Evolutionary conservation across 2,113 vertebrate species (phyloP).

Genomic region (Syrrhaptes paradoxus): DNA sequence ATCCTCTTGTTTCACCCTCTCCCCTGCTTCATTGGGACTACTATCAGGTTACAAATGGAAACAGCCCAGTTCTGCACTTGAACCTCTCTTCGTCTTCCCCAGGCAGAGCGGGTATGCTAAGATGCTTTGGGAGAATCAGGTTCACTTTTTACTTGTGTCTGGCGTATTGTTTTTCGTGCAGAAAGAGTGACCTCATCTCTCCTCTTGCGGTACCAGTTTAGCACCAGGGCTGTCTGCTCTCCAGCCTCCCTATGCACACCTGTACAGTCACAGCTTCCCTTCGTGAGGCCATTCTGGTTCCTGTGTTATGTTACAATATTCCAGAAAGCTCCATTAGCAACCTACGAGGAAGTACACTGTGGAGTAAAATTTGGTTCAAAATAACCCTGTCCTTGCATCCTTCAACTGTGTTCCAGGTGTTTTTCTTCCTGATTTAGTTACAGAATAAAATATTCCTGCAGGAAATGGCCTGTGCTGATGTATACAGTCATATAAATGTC

Average conservation of each 20-base stretch:
- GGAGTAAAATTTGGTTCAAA: neutral
- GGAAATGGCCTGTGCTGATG: conserved; percentile 37
- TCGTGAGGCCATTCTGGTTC: neutral
- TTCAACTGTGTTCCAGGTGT: conserved; percentile 2
- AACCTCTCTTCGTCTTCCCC: neutral
- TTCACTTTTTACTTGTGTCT: neutral
- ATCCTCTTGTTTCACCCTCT: neutral
- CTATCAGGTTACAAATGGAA: neutral
- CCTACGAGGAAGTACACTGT: neutral
- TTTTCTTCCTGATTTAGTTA: conserved; percentile 23
- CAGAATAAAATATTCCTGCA: conserved; percentile 18
- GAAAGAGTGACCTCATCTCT: neutral
- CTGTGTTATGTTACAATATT: neutral
- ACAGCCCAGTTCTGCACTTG: neutral
- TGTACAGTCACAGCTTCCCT: neutral
- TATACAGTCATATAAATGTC: neutral
- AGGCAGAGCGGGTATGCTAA: neutral
- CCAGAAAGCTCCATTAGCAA: neutral
- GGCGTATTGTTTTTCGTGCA: neutral
- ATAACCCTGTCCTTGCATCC: neutral
- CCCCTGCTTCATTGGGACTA: neutral
- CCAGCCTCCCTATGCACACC: neutral
- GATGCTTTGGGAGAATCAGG: neutral
- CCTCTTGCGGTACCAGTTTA: neutral
- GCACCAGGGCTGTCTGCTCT: neutral